A percentile compares a stretch with the other conserved stretches of the same genome.
phyloP scores from a whole-genome alignment of 2,113 vertebrate genomes.

The Rhegmatorhina hoffmannsi region DNA sequence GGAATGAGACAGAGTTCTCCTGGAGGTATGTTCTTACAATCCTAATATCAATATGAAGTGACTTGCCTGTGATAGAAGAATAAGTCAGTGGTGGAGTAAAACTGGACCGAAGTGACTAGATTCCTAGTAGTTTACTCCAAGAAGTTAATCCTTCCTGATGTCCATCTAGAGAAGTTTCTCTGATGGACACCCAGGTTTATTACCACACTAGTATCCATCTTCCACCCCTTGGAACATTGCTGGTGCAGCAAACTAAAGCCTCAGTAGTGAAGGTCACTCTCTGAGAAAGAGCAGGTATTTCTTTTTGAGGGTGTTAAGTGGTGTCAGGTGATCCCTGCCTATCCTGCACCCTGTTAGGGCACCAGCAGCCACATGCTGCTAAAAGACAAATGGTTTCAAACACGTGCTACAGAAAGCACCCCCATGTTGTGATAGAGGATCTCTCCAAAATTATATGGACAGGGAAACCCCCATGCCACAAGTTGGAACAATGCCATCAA shows the following conservation, averaged over 20 bases:
- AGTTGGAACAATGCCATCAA: not conserved
- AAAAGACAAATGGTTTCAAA: not conserved
- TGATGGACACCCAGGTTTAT: not conserved
- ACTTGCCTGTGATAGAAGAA: not conserved
- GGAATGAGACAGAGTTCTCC: not conserved
- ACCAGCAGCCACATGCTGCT: not conserved
- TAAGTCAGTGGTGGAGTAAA: not conserved
- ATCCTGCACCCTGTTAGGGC: not conserved
- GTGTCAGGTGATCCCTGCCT: not conserved
- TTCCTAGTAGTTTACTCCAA: not conserved
- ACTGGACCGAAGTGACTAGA: not conserved
- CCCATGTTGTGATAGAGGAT: not conserved
- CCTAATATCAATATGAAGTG: not conserved
- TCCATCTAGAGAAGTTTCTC: not conserved
- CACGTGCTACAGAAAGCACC: not conserved
- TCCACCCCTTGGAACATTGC: not conserved
- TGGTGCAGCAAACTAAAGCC: not conserved
- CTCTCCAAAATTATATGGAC: not conserved
- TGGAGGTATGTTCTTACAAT: not conserved
- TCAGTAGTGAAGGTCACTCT: not conserved
- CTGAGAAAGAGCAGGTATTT: not conserved
- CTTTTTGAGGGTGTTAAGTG: not conserved
- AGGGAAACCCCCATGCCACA: rapidly evolving
- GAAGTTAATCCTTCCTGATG: not conserved
- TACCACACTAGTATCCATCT: not conserved